phyloP scores from a whole-genome alignment of 2,888 invertebrate species.

The Platycheirus albimanus region DNA sequence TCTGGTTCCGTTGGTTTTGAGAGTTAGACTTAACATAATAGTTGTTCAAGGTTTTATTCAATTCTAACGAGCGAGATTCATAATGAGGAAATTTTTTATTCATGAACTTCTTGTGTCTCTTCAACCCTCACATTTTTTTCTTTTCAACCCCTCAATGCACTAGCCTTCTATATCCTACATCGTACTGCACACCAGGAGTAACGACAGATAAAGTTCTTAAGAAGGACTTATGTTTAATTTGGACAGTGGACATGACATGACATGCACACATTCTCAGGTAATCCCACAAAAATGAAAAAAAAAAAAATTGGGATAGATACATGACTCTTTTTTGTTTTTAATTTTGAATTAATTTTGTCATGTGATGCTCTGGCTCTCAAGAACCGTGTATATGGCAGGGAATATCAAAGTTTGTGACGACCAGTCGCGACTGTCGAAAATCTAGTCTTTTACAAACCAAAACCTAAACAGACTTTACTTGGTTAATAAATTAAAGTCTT shows the following conservation, averaged over 20 bases:
- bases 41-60: constrained; percentile 70
- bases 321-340: not conserved
- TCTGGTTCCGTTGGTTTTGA: constrained; percentile 61
- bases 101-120: constrained; percentile 47
- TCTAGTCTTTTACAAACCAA: too few relatives aligned
- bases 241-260: constrained; percentile 38
- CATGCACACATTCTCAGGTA: not conserved
- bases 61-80: constrained; percentile 68
- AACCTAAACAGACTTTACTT: too few relatives aligned
- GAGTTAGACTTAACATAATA: constrained; percentile 63
- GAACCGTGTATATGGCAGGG: not conserved
- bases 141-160: constrained; percentile 4
- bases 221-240: constrained; percentile 46
- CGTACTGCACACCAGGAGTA: constrained; percentile 22
- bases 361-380: not conserved
- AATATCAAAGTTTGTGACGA: too few relatives aligned
- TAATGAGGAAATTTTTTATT: constrained; percentile 73
- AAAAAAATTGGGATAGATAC: constrained; percentile 12
- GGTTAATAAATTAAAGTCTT: too few relatives aligned
- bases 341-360: not conserved
- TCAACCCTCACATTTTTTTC: not conserved
- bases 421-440: too few relatives aligned
- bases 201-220: constrained; percentile 38
- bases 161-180: not conserved
- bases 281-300: too few relatives aligned